Evolutionary conservation across 1,140 invertebrate genomes (phyloP), one percentile per base, ranked within the genome.

Genomic region (Penaeus chinensis): DNA sequence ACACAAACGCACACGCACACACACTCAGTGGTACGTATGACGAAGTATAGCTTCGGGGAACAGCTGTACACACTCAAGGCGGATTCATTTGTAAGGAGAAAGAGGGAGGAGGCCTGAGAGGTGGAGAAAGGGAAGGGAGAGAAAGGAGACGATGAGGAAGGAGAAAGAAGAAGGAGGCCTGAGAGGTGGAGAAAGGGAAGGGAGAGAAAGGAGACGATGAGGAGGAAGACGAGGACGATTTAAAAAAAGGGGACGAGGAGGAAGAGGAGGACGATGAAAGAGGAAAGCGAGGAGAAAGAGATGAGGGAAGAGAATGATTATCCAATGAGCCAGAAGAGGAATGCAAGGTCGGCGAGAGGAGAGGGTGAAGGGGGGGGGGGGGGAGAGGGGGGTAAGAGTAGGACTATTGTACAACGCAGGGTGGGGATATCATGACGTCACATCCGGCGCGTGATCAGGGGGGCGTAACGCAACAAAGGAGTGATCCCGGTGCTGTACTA

Each of bases 381-480:
- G 66, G 66, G 16, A 13, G 4, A 13, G 19, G 66, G 66, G 32
- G 13, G 32, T 0, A 54, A 54, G 54, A 54, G 54, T 54, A 54
- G 54, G 54, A 54, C 54, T 54, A 54, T 54, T 54, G 54, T 54
- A 54, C 54, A 16, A 54, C 54, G 54, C 37, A 16, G 54, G 54
- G 16, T 13, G 54, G 54, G 54, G 54, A 11, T 54, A 54, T 54
- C 77, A 60, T 42, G 77, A 60, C 77, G 47, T 79, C 19, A 79
- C 24, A n/a, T 79, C 77, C 77, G 54, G 77, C 47, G 77, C 10
- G 18, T 79, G 77, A 19, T 79, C 77, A 79, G 27, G 77, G n/a
- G 77, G 77, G 77, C 77, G 77, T 79, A 60, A 79, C 77, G 37
- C 61, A 79, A 79, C 77, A 79, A 61, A 79, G 77, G 77, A 27